A percentile compares a stretch with the other conserved stretches of the same genome.
These are phyloP conservation scores for Embiotoca jacksoni DNA, from an alignment of 2,113 vertebrate species.

Conservation along the genomic window DNA sequence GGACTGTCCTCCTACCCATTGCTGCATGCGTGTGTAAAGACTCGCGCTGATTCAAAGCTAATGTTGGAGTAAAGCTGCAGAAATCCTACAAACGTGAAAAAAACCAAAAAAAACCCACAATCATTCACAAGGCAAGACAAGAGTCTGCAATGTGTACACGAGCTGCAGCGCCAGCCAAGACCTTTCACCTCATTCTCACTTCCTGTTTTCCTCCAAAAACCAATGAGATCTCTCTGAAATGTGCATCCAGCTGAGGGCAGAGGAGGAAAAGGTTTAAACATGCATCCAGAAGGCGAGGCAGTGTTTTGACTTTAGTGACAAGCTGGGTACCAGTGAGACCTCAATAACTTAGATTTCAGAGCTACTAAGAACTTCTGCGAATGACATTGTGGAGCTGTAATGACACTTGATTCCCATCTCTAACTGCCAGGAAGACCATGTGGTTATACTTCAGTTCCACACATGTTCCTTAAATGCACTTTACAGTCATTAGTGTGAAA, in stretches of 20 bases:
- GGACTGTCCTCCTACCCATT: conserved; percentile 53
- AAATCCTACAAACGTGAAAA: conserved; percentile 15
- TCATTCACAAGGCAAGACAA: conserved; percentile 12
- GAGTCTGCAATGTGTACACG: conserved; percentile 18
- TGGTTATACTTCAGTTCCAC: conserved; percentile 1
- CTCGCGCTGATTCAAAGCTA: conserved; percentile 31
- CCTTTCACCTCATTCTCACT: conserved; percentile 19
- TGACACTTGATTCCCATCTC: conserved; percentile 49
- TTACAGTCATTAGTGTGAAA: conserved; percentile 1
- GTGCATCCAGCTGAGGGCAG: conserved; percentile 13
- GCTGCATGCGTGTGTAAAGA: conserved; percentile 23
- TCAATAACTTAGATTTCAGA: conserved; percentile 71
- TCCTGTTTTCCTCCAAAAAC: conserved; percentile 18
- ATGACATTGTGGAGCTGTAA: conserved; percentile 49
- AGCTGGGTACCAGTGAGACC: conserved; percentile 43
- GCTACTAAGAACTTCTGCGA: conserved; percentile 64
- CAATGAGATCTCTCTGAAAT: neutral
- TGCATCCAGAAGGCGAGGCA: conserved; percentile 20
- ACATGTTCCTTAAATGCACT: conserved; percentile 26
- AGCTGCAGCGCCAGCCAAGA: conserved; percentile 4
- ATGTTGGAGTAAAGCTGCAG: conserved; percentile 33
- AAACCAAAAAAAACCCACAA: neutral
- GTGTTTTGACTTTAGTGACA: conserved; percentile 62
- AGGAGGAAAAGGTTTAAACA: conserved; percentile 36
- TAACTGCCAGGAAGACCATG: conserved; percentile 55